Base-by-base conservation (phyloP, 1,140 invertebrate species). In the Drosophila saltans region DNA sequence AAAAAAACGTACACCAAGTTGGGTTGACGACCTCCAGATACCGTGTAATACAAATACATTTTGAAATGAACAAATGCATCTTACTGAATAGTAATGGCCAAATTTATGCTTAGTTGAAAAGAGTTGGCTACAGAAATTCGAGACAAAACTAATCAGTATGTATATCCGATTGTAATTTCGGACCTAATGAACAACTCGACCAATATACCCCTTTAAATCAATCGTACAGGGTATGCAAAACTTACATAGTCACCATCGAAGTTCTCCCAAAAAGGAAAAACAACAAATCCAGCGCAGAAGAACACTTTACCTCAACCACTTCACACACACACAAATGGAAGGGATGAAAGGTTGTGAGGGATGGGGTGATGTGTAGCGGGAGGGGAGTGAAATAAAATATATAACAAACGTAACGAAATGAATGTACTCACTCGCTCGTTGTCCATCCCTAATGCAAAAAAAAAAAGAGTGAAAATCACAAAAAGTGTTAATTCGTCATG, bases 401-500 rank as follows among this genome's bases (percentile, higher is more conserved):
- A 69, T 79, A 79, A 79, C 77, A 78, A 79, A 79, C 77, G 77
- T 79, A 79, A 74, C 77, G 77, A 78, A 79, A 78, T 71, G 75
- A 78, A 77, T 78, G 68, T 60, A 24, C 59, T 40, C 30, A 10
- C 30, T 28, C 11, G 9, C 30, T 30, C 10, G 30, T 40, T 66
- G 77, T 62, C 75, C 55, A 55, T 41, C 57, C 16, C 59, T 63
- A 41, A 57, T 65, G 33, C 43, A 62, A 67, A 75, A 40, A 45
- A 36, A 55, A 57, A 24, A 40, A 60, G 39, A 55, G 16, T 66
- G 48, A 41, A 66, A 66, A 57, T 69, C 75, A 76, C 33, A 58
- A 74, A 75, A 82, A 83, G 61, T 82, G 69, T 69, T 70, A 83
- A 84, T 84, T 84, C 81, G 80, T 78, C 81, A 84, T 72, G 81